Evolutionary conservation across 1,140 invertebrate species (phyloP).

Genomic region (Hetaerina americana): DNA sequence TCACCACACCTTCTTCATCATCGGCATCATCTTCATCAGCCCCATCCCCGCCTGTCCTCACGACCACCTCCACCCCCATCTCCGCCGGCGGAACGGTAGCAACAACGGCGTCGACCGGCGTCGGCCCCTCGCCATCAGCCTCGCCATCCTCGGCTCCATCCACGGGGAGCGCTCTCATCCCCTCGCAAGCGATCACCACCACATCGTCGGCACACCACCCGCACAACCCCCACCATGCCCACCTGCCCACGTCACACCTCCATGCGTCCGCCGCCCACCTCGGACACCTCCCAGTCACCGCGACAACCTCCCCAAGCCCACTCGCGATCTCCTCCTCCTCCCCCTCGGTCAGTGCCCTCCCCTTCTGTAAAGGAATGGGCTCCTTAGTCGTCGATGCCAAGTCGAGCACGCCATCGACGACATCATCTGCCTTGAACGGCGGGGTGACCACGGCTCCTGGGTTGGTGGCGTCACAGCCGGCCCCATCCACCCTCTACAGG

Average conservation of each 20-base stretch:
- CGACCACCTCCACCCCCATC: constrained; percentile 14
- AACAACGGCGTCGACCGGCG: background rate
- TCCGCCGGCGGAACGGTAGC: no score
- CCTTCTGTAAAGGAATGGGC: constrained; percentile 29
- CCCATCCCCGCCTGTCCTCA: constrained; percentile 23
- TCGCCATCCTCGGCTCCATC: background rate
- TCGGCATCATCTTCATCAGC: constrained; percentile 24
- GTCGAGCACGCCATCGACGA: constrained; percentile 24
- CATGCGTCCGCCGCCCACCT: background rate
- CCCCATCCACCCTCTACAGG: constrained; percentile 50
- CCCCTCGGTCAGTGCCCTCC: constrained; percentile 31
- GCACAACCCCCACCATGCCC: background rate
- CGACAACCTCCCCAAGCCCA: background rate
- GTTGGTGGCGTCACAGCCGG: constrained; percentile 24
- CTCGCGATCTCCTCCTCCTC: constrained; percentile 29
- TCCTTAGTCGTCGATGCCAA: constrained; percentile 29
- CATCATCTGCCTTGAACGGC: background rate
- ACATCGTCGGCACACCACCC: background rate
- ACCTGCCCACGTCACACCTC: background rate
- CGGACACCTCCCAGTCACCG: background rate
- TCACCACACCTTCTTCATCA: constrained; percentile 23
- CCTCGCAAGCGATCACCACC: background rate
- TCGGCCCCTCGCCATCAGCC: background rate
- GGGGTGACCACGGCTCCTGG: background rate
- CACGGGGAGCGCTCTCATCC: background rate